These are phyloP conservation scores for Kryptolebias marmoratus DNA, from an alignment of 2,113 vertebrate genomes.

Conservation along the genomic window DNA sequence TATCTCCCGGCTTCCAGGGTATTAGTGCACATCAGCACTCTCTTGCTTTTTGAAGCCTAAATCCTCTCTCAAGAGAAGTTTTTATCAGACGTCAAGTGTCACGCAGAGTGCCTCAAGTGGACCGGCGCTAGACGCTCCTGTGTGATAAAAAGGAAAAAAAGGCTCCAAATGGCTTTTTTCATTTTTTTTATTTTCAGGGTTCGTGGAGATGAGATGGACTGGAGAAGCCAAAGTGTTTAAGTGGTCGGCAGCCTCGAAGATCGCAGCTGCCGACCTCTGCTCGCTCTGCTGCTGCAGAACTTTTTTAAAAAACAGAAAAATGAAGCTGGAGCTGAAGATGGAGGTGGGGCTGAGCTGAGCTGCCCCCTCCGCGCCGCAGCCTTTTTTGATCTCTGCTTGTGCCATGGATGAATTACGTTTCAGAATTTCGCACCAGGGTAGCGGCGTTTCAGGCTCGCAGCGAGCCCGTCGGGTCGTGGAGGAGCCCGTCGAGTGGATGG, in stretches of 20 bases:
- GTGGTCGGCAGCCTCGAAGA: constrained; percentile 30
- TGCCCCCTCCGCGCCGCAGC: constrained; percentile 71
- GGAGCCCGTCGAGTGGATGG: too few relatives aligned
- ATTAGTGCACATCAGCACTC: constrained; percentile 48
- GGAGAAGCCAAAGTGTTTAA: constrained; percentile 42
- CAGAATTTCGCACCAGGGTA: constrained; percentile 79
- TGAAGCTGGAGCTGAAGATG: constrained; percentile 31
- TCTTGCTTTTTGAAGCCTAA: constrained; percentile 48
- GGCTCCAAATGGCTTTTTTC: constrained; percentile 42
- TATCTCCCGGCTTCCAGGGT: constrained; percentile 47
- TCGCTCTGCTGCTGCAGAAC: constrained; percentile 28
- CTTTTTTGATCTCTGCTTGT: constrained; percentile 80
- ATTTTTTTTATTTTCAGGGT: constrained; percentile 38
- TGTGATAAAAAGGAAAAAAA: constrained; percentile 6
- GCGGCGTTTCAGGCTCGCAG: constrained; percentile 70
- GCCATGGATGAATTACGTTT: constrained; percentile 80
- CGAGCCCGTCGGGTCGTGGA: constrained; percentile 66
- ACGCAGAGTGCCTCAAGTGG: constrained; percentile 66
- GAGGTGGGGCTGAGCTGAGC: constrained; percentile 51
- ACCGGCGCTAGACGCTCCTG: constrained; percentile 43
- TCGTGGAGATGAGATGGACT: constrained; percentile 65
- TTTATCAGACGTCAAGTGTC: constrained; percentile 59
- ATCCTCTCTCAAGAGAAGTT: constrained; percentile 46
- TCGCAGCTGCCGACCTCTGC: constrained; percentile 51
- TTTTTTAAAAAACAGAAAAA: neutral